Evolutionary conservation across 1,140 invertebrate species (phyloP).

Genomic region (Pseudomyrmex gracilis): DNA sequence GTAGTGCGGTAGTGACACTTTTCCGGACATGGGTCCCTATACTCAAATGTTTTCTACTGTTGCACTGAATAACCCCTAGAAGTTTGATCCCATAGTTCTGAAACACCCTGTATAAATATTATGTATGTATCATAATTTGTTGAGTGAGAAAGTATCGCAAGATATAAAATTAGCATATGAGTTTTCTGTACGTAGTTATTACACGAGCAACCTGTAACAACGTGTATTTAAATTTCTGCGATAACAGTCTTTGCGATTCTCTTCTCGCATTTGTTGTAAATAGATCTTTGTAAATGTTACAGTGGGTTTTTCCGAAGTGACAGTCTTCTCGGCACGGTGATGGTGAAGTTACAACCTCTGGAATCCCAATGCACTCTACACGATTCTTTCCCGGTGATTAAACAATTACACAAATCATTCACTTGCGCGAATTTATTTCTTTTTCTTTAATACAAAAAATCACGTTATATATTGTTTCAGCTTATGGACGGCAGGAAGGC

Average conservation of each 20-base stretch:
- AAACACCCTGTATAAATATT: slow-evolving; percentile 8
- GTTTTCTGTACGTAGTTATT: slow-evolving; percentile 26
- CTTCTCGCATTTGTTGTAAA: too few species aligned
- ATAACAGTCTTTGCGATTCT: background rate
- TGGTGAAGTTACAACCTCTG: slow-evolving; percentile 93
- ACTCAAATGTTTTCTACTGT: too few species aligned
- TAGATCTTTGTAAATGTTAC: slow-evolving; percentile 86
- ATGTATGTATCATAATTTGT: background rate
- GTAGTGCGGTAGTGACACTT: too few species aligned
- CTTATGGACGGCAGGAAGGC: slow-evolving; percentile 95
- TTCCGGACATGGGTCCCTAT: too few species aligned
- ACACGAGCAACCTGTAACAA: slow-evolving; percentile 79
- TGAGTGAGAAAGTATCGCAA: background rate
- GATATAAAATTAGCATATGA: background rate
- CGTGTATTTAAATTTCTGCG: slow-evolving; percentile 49
- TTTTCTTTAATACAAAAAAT: background rate
- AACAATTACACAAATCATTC: slow-evolving; percentile 16
- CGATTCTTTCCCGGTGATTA: slow-evolving; percentile 95
- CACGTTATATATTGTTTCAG: slow-evolving; percentile 74
- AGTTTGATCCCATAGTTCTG: too few species aligned
- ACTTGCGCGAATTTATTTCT: background rate
- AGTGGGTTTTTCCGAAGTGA: slow-evolving; percentile 96
- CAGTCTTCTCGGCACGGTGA: slow-evolving; percentile 93
- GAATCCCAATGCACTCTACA: slow-evolving; percentile 95
- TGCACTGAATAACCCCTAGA: too few species aligned